phyloP scores from a whole-genome alignment of 2,888 invertebrate species.

The Ectemnius cavifrons region DNA sequence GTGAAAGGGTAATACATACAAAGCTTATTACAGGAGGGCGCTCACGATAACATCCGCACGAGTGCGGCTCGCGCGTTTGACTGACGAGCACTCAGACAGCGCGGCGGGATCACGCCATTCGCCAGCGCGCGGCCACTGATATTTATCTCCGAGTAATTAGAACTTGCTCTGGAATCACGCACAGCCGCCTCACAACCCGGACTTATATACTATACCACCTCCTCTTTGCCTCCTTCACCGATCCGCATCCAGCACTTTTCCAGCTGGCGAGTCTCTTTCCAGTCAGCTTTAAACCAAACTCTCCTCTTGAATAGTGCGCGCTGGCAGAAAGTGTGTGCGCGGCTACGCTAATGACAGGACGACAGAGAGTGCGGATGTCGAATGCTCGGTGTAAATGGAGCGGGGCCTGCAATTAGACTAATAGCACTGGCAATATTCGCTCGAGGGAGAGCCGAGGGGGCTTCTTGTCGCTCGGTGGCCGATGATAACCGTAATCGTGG shows the following conservation, averaged over 20 bases:
- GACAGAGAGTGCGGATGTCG: no score
- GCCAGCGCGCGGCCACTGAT: conserved; percentile 67
- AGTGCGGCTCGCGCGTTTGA: conserved; percentile 67
- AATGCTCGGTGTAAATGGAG: background rate
- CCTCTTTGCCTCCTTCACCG: conserved; percentile 17
- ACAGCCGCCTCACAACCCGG: conserved; percentile 52
- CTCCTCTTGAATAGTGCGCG: background rate
- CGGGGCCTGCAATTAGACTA: conserved; percentile 23
- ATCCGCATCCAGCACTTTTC: background rate
- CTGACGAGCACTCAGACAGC: conserved; percentile 71
- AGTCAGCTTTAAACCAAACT: no score
- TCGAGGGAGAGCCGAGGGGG: conserved; percentile 35
- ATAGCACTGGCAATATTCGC: conserved; percentile 32
- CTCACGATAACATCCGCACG: conserved; percentile 66
- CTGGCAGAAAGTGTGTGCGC: no score
- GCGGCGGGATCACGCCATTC: conserved; percentile 74
- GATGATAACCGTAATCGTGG: conserved; percentile 69
- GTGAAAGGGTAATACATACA: conserved; percentile 52
- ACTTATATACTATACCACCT: conserved; percentile 25
- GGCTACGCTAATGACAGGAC: no score
- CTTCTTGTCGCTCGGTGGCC: conserved; percentile 48
- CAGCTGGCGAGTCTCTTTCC: no score
- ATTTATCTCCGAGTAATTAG: conserved; percentile 75
- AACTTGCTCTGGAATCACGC: conserved; percentile 69
- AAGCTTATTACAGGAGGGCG: conserved; percentile 57